Base-by-base conservation (phyloP, 2,888 invertebrate species). In the Callinectes sapidus region DNA sequence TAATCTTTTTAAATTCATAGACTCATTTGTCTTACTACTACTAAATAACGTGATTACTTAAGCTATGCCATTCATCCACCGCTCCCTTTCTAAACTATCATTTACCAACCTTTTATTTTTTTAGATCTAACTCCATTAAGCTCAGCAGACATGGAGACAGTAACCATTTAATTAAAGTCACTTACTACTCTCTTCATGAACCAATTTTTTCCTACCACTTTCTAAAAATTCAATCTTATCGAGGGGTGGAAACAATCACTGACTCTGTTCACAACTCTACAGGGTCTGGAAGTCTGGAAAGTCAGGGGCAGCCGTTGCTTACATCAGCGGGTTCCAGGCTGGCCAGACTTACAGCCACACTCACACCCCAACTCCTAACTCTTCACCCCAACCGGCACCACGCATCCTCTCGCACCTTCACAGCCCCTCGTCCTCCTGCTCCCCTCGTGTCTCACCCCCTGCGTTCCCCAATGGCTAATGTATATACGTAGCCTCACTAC, bases 281-380 rank as follows among this genome's bases (percentile, higher is more conserved):
- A 71, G 10, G 1, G 71, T n/a, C 71, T n/a, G 71, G 71, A 28
- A n/a, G n/a, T 48, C 48, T 48, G 48, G 48, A 48, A 48, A 10
- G 48, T 48, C 48, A 23, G 23, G 28, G 23, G 71, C 10, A 23
- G 71, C 10, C 71, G 71, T 71, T 71, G 71, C 71, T 71, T 71
- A 71, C 71, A 71, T 71, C 71, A 71, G 71, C 71, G 10, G 71
- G 71, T 71, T 71, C 71, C 71, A 71, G 71, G 23, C 23, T n/a
- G 8, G 71, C 71, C 71, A 71, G 28, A 71, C 71, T 71, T 71
- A 18, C 71, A 71, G 71, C 71, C 71, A 18, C 71, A 10, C 71
- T n/a, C 71, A 1, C 71, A 71, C 28, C 71, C 61, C 71, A 23
- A 5, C 71, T 71, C 71, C 71, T 71, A 71, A 71, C 71, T 71